A percentile compares a stretch with the other conserved stretches of the same genome.
Evolutionary conservation across 2,797 vertebrate species (phyloP).

Genomic region (Acanthurus tractus): DNA sequence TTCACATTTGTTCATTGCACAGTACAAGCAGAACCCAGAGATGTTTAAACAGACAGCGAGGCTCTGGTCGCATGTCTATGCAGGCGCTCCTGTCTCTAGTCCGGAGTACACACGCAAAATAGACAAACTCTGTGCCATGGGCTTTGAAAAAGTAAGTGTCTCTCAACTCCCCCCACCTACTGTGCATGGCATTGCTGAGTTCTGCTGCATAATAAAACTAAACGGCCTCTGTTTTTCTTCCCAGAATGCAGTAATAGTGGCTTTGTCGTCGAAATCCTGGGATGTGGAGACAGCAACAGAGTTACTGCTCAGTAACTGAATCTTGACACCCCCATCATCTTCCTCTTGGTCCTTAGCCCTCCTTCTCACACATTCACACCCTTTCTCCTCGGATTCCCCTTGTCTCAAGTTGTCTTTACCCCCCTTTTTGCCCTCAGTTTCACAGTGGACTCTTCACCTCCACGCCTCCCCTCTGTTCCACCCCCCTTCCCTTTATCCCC

Average conservation of each 20-base stretch:
- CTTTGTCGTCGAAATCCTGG: constrained; percentile 99
- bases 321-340: constrained; percentile 63
- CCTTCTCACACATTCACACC: constrained; percentile 76
- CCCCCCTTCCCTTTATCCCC: constrained; percentile 21
- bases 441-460: constrained; percentile 50
- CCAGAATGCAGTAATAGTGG: constrained; percentile 99
- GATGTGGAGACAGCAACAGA: constrained; percentile 99
- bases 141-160: constrained; percentile 97
- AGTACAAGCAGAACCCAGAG: constrained; percentile 99
- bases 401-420: constrained; percentile 57
- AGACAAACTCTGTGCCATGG: constrained; percentile 99
- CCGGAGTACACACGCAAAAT: constrained; percentile 99
- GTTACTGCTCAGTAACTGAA: constrained; percentile 98
- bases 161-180: neutral
- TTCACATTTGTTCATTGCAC: constrained; percentile 44
- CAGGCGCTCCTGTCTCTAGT: constrained; percentile 95
- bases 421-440: constrained; percentile 42
- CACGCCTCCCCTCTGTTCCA: constrained; percentile 30
- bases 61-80: constrained; percentile 98
- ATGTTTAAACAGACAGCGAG: constrained; percentile 99
- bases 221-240: constrained; percentile 18
- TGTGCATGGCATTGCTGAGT: neutral
- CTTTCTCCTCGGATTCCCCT: constrained; percentile 45
- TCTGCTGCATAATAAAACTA: constrained; percentile 5
- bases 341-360: constrained; percentile 41